Evolutionary conservation across 2,113 vertebrate species (phyloP).

Genomic region (Cyanoderma ruficeps): DNA sequence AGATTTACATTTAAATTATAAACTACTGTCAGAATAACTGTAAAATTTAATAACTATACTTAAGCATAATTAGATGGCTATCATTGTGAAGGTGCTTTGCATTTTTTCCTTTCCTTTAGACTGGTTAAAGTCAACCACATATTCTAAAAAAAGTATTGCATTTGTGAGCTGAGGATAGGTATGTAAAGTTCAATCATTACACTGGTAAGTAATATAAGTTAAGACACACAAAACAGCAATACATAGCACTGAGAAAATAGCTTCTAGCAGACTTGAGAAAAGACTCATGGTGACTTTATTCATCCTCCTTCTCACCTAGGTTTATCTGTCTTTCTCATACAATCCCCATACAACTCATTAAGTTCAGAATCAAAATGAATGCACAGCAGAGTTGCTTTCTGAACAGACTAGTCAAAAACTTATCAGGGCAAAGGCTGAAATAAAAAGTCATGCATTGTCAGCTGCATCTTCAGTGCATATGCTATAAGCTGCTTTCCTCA

Average conservation of each 20-base stretch:
- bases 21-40: neutral
- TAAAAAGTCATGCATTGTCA: neutral
- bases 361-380: neutral
- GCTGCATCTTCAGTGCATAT: neutral
- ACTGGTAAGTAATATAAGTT: neutral
- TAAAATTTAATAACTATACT: neutral
- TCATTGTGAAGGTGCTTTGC: neutral
- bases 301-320: neutral
- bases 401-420: neutral
- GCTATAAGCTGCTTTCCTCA: neutral
- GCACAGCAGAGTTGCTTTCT: neutral
- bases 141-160: neutral
- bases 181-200: neutral
- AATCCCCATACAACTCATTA: neutral
- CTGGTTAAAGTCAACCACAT: neutral
- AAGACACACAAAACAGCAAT: neutral
- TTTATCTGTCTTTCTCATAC: neutral
- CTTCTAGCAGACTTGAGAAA: neutral
- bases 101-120: neutral
- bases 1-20: neutral
- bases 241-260: neutral
- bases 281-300: neutral
- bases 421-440: neutral
- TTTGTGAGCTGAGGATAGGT: neutral
- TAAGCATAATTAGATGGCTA: neutral